phyloP scores from a whole-genome alignment of 2,888 invertebrate genomes.

The Pammene fasciana region DNA sequence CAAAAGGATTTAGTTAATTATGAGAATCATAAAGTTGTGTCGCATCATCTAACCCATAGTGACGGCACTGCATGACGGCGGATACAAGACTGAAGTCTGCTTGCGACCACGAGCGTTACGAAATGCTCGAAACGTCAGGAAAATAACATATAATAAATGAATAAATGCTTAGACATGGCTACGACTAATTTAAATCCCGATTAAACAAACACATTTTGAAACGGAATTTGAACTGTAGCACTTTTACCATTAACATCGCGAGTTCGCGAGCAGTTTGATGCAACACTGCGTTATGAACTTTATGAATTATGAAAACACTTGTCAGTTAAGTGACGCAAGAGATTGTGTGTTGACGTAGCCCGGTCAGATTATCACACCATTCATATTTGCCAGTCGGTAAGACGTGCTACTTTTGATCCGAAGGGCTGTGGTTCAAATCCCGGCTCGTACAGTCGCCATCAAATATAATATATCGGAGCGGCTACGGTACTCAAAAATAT shows the following conservation, averaged over 20 bases:
- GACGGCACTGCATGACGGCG: no score
- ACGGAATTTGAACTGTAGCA: background rate
- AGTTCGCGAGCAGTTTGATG: slow-evolving; percentile 3
- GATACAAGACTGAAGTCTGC: no score
- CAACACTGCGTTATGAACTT: slow-evolving; percentile 5
- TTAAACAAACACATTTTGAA: background rate
- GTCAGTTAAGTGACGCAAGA: slow-evolving; percentile 10
- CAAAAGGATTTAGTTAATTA: slow-evolving; percentile 50
- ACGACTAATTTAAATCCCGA: no score
- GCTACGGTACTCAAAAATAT: no score
- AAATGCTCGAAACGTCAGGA: no score
- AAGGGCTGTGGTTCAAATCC: no score
- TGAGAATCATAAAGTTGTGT: slow-evolving; percentile 34
- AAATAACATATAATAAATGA: no score
- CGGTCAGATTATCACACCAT: background rate
- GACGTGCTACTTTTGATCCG: no score
- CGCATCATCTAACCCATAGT: background rate
- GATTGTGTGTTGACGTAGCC: background rate
- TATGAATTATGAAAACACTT: slow-evolving; percentile 13
- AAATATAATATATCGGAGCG: no score
- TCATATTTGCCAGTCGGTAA: background rate
- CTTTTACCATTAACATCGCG: background rate
- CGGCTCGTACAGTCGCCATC: no score
- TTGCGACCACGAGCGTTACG: no score
- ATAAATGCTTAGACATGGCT: no score